phyloP scores from a whole-genome alignment of 2,888 invertebrate genomes.

The Dolichomitus sp. region DNA sequence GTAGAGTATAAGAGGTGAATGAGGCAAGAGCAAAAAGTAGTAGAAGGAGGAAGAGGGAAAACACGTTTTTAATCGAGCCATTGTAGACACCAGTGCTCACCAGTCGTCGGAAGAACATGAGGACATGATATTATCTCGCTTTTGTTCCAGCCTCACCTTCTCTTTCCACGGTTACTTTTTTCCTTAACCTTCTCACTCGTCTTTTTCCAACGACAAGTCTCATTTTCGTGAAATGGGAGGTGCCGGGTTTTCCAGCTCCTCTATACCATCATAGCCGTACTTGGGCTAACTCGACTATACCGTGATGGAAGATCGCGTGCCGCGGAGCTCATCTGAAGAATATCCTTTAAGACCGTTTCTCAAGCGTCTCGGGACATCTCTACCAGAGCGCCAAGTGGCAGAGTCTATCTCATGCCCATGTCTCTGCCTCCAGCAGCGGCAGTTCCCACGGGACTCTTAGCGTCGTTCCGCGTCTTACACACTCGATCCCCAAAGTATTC shows the following conservation, averaged over 20 bases:
- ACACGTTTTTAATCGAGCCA: constrained; percentile 47
- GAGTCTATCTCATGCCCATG: neutral
- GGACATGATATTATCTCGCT: constrained; percentile 38
- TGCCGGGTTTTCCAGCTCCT: neutral
- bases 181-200: constrained; percentile 10
- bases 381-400: constrained; percentile 20
- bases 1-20: neutral
- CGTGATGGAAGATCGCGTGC: constrained; percentile 29
- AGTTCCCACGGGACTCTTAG: constrained; percentile 45
- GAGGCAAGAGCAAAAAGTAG: neutral
- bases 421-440: constrained; percentile 9
- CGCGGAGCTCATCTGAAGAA: constrained; percentile 33
- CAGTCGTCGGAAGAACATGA: constrained; percentile 21
- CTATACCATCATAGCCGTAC: neutral
- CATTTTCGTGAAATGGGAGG: constrained; percentile 28
- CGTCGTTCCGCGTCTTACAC: constrained; percentile 18
- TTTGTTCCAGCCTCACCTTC: constrained; percentile 37
- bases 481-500: constrained; percentile 12
- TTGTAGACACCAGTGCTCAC: constrained; percentile 16
- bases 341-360: constrained; percentile 30
- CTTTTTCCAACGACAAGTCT: constrained; percentile 6
- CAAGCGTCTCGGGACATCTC: neutral
- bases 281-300: constrained; percentile 9
- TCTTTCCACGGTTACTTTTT: constrained; percentile 26
- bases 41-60: constrained; percentile 83